phyloP scores from a whole-genome alignment of 1,140 invertebrate species.

The Carcinoscorpius rotundicauda region DNA sequence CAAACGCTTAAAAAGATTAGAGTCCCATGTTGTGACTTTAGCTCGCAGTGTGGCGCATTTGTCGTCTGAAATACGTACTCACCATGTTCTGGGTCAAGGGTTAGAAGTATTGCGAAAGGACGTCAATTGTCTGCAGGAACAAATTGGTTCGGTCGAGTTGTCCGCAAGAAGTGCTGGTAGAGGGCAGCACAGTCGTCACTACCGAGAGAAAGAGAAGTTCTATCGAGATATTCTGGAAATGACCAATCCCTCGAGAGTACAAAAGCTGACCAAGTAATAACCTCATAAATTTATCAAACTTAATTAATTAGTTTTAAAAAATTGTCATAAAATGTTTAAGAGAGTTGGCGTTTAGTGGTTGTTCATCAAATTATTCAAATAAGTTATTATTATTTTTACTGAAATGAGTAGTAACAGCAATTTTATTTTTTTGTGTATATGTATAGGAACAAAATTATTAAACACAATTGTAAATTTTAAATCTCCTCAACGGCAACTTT shows the following conservation, averaged over 20 bases:
- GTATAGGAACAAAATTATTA: too few relatives aligned
- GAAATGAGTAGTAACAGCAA: too few relatives aligned
- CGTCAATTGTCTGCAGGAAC: constrained; percentile 58
- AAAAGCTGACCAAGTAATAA: constrained; percentile 37
- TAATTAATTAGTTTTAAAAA: too few relatives aligned
- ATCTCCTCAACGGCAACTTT: too few relatives aligned
- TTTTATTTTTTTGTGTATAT: too few relatives aligned
- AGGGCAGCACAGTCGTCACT: not conserved
- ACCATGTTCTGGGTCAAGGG: constrained; percentile 75
- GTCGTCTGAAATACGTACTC: constrained; percentile 80
- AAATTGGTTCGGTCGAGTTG: constrained; percentile 26
- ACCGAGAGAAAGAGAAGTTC: constrained; percentile 26
- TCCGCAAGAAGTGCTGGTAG: not conserved
- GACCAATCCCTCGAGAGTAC: constrained; percentile 53
- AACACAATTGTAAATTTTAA: too few relatives aligned
- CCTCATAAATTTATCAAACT: too few relatives aligned
- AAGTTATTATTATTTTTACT: too few relatives aligned
- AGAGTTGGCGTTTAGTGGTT: too few relatives aligned
- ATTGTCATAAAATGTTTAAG: too few relatives aligned
- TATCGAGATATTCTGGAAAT: constrained; percentile 35
- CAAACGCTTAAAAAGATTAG: constrained; percentile 74
- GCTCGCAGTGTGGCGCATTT: constrained; percentile 84
- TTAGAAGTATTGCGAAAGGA: constrained; percentile 77
- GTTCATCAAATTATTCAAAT: too few relatives aligned
- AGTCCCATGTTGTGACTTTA: constrained; percentile 82